Evolutionary conservation across 2,113 vertebrate species (phyloP), one percentile per base, ranked within the genome.

Genomic region (Megaptera novaeangliae): DNA sequence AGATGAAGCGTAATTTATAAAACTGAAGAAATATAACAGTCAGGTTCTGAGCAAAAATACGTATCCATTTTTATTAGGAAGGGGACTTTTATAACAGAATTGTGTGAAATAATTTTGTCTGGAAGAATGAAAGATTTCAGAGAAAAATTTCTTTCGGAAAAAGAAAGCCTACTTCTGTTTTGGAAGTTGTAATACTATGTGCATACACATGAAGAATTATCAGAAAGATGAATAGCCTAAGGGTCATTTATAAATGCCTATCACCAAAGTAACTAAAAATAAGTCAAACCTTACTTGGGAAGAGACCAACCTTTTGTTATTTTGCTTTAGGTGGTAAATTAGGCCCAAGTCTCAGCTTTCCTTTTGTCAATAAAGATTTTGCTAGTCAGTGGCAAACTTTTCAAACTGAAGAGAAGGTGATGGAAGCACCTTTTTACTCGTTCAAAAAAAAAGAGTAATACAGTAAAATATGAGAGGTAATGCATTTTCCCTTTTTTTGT

Each of bases 281-380:
- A 93, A 96, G 55, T 86, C 59, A 96, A 92, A 88, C 20, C 44
- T 93, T 77, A 95, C 74, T 92, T 96, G 94, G 90, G 86, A 66
- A 97, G 23, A 61, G 31, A 71, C 90, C 74, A 91, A 68, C 15
- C 57, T 84, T 88, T 81, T 71, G 57, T 27, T 63, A 44, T 89
- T 78, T 96, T 96, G 88, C 90, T 97, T 97, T 97, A 86, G 44
- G 59, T 97, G 55, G 88, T 88, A 97, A 98, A 98, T 94, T 84
- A 87, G 52, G 91, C 25, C 55, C 0, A 49, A 80, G 71, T 59
- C 29, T 91, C 74, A 95, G 55, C 77, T 98, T 97, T 97, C 95
- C 77, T 88, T 77, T 95, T 88, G 92, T 96, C 75, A 84, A 96
- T 89, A 55, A 95, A 94, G 72, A 75, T 17, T 59, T 86, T 95